phyloP scores from a whole-genome alignment of 2,113 vertebrate species.

The Oreochromis spilurus region DNA sequence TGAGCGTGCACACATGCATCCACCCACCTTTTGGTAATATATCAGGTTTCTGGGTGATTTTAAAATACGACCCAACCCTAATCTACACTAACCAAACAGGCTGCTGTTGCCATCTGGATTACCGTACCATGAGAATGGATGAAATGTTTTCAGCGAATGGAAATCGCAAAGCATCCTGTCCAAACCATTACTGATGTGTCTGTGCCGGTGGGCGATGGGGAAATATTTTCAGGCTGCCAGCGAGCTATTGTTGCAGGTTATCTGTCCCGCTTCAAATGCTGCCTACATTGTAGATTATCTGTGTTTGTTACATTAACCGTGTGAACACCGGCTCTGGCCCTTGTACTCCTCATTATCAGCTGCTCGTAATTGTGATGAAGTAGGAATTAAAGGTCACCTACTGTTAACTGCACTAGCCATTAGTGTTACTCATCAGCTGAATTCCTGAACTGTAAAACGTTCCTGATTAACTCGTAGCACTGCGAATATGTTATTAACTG shows the following conservation, averaged over 20 bases:
- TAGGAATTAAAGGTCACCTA: not conserved
- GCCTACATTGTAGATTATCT: not conserved
- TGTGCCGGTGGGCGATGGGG: not conserved
- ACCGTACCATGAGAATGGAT: rapidly evolving
- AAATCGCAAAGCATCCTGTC: not conserved
- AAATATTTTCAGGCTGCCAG: not conserved
- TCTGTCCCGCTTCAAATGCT: not conserved
- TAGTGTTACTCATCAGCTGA: not conserved
- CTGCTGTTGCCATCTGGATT: not conserved
- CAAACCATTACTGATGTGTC: not conserved
- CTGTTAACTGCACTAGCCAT: not conserved
- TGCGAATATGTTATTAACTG: not conserved
- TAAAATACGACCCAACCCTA: not conserved
- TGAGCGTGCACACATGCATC: not conserved
- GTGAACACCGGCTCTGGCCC: not conserved
- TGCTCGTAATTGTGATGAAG: not conserved
- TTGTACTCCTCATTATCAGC: not conserved
- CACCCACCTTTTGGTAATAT: not conserved
- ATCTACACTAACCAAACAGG: not conserved
- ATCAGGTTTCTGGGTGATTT: not conserved
- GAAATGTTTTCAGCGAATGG: too few relatives aligned
- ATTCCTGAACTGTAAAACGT: not conserved
- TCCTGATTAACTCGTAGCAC: not conserved
- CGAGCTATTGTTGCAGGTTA: not conserved
- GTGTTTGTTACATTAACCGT: not conserved